phyloP scores from a whole-genome alignment of 2,113 vertebrate genomes.

The Trichomycterus rosablanca region DNA sequence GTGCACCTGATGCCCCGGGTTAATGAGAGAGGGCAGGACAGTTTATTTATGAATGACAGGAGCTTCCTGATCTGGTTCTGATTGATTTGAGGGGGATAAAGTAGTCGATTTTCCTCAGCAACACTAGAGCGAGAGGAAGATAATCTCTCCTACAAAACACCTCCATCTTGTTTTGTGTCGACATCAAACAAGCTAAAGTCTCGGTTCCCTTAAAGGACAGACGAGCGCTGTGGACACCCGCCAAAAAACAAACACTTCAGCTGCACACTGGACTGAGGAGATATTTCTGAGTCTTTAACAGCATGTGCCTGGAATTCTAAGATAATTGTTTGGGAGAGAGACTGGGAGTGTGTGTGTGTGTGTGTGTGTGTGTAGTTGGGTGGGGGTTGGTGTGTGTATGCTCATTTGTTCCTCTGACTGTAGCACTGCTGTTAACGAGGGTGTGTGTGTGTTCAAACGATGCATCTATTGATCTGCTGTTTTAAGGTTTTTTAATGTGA shows the following conservation, averaged over 20 bases:
- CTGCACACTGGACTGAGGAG: conserved; percentile 44
- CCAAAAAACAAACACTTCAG: conserved; percentile 43
- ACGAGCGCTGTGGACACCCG: conserved; percentile 42
- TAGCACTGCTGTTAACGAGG: conserved; percentile 8
- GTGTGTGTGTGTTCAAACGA: no score
- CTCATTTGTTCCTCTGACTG: conserved; percentile 10
- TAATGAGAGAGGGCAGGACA: no score
- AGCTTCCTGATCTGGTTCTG: no score
- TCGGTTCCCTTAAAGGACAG: conserved; percentile 49
- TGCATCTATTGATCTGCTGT: conserved; percentile 5
- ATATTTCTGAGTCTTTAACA: conserved; percentile 50
- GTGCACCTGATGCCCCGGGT: no score
- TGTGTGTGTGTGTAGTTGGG: conserved; percentile 16
- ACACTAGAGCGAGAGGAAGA: conserved; percentile 36
- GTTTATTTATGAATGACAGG: no score
- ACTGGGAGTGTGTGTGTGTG: not conserved
- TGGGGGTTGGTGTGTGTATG: no score
- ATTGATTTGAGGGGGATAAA: conserved; percentile 46
- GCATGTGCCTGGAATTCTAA: conserved; percentile 48
- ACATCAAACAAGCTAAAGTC: conserved; percentile 46
- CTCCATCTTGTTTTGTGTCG: conserved; percentile 51
- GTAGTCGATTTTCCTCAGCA: conserved; percentile 43
- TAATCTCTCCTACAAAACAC: conserved; percentile 47
- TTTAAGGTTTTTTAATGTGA: no score
- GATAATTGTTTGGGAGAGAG: conserved; percentile 42